A percentile compares a stretch with the other conserved stretches of the same genome.
phyloP scores from a whole-genome alignment of 1,140 invertebrate species.

The Portunus trituberculatus region DNA sequence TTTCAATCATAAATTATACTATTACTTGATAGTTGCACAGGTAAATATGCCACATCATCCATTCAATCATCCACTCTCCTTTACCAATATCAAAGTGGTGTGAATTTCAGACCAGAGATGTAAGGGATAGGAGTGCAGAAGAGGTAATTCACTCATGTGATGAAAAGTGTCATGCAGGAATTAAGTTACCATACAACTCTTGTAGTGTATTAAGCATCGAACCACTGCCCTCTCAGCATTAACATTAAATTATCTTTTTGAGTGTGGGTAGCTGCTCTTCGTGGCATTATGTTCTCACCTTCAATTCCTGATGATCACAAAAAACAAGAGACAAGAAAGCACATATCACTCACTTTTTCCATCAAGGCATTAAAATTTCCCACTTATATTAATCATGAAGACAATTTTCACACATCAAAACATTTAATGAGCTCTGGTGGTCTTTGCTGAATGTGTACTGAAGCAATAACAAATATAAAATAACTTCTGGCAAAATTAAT shows the following conservation, averaged over 20 bases:
- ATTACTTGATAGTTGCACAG: too few relatives aligned
- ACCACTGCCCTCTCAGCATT: not conserved
- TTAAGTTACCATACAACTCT: not conserved
- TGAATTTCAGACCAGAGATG: not conserved
- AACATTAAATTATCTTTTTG: slow-evolving; percentile 37
- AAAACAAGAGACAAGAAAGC: not conserved
- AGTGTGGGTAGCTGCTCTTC: slow-evolving; percentile 21
- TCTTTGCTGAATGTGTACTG: not conserved
- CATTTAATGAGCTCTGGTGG: not conserved
- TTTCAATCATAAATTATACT: too few relatives aligned
- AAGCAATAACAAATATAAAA: not conserved
- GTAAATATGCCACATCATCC: too few relatives aligned
- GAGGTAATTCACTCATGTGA: not conserved
- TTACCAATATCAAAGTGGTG: too few relatives aligned
- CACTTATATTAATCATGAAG: not conserved
- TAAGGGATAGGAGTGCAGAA: not conserved
- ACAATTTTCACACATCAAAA: not conserved
- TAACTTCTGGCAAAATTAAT: not conserved
- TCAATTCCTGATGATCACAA: slow-evolving; percentile 62
- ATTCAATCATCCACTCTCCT: not conserved
- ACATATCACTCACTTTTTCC: not conserved
- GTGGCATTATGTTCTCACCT: slow-evolving; percentile 52
- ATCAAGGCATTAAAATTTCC: not conserved
- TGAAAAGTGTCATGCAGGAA: not conserved
- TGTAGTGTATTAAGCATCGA: not conserved